Base-by-base conservation (phyloP, 2,888 invertebrate genomes). In the Cataglyphis altisquamis region DNA sequence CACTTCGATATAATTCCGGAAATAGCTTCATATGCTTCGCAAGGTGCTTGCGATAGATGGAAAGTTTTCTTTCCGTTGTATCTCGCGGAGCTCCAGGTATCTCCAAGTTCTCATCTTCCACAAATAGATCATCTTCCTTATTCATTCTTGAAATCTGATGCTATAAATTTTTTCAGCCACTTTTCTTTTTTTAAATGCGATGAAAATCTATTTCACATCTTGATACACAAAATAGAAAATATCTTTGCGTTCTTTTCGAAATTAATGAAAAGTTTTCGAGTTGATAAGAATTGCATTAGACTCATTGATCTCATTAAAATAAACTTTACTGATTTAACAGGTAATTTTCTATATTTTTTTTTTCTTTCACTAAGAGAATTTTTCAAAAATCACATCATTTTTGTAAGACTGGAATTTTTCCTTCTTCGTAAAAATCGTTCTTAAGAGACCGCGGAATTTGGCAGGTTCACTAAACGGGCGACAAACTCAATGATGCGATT, bases 1-100 rank as follows among this genome's bases (percentile, higher is more conserved):
- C 96, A 36, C 96, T 96, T 92, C 96, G 95, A 60, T 95, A 95
- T 63, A 96, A 92, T 90, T 96, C 96, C 29, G 96, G 96, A 90
- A 89, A 93, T 75, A 84, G 70, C 84, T 87, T 90, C 91, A 91
- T 92, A 64, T 90, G 91, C 80, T 88, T 92, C 25, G 89, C 90
- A 8, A 67, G 62, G 55, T 92, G 90, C 77, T 84, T 93, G 73
- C 77, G 89, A 8, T 12, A 36, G 15, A 41, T 66, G n/a, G 52
- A 62, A 3, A 63, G 64, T 36, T 84, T 83, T 29, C 68, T 86
- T 10, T 82, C 62, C 15, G 48, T 70, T 32, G 25, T 5, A 1
- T 78, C 36, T 29, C 32, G 72, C 36, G n/a, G 8, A 3, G 0
- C 25, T 32, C 12, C 18, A 8, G 41, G 4, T 32, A 18, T 15